Percentiles rank a stretch among this genome's conserved stretches.
Evolutionary conservation across 53 echinoderm and acorn worm genomes (phyloP).

Genomic region (Luidia sarsii): DNA sequence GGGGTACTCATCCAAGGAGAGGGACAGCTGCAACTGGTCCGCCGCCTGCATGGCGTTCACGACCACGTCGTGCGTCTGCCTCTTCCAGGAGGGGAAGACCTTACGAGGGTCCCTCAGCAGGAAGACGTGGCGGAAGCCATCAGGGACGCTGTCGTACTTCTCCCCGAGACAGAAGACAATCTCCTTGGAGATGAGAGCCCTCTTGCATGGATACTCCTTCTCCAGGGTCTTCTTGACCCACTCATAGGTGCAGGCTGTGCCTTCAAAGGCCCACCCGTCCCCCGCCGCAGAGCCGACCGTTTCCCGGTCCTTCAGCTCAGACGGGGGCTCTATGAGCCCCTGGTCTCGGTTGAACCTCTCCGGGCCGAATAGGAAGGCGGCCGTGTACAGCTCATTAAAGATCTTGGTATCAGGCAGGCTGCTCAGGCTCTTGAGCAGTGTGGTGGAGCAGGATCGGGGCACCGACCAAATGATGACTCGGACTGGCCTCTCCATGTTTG

Average conservation of each 20-base stretch:
- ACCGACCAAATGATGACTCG: conserved; percentile 20
- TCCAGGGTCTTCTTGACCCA: conserved; percentile 29
- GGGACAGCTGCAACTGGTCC: neutral
- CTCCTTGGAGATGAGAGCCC: conserved; percentile 32
- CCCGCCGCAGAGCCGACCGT: neutral
- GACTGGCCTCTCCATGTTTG: conserved; percentile 6
- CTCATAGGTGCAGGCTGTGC: conserved; percentile 17
- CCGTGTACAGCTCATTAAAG: conserved; percentile 38
- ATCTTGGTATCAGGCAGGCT: conserved; percentile 25
- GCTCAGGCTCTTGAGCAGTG: conserved; percentile 34
- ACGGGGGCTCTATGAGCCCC: neutral
- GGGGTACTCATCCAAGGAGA: conserved; percentile 4
- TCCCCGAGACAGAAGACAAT: conserved; percentile 2
- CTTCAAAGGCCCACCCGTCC: conserved; percentile 10
- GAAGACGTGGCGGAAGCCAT: conserved; percentile 23
- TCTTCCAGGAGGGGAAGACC: conserved; percentile 48
- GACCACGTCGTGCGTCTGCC: neutral
- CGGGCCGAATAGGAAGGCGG: conserved; percentile 7
- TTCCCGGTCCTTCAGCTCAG: neutral
- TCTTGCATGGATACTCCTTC: conserved; percentile 7
- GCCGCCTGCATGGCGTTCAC: no score
- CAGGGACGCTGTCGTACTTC: conserved; percentile 12
- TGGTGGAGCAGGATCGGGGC: conserved; percentile 29
- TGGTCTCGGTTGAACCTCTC: neutral
- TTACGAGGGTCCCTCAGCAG: conserved; percentile 21